Evolutionary conservation across 64 coral and sea anemone genomes (phyloP), one percentile per base, ranked within the genome.

Genomic region (Exaiptasia diaphana): DNA sequence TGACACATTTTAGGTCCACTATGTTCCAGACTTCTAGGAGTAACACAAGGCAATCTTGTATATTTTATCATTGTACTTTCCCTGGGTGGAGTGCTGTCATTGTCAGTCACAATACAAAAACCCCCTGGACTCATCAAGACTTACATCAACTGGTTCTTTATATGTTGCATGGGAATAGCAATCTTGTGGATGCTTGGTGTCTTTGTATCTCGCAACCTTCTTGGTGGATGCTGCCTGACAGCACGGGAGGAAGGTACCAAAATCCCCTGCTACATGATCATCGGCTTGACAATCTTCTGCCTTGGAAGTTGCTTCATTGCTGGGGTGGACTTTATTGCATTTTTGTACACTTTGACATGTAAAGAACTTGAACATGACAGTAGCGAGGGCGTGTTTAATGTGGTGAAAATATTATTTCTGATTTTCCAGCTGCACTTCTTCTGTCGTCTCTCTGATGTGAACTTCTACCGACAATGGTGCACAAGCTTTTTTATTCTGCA

Each of bases 271-370:
- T 73, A 73, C 45, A 17, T 73, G 69, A 73, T 73, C 3, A 45
- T 73, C 38, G 69, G 69, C 20, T 18, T 73, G 10, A 73, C 69
- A 2, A 42, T 73, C 28, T 37, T 73, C 4, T 49, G 38, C 69
- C 28, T 73, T 45, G 69, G 69, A 73, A 73, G 69, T 6, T 43
- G 18, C 26, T 73, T 73, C 69, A 42, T 73, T 73, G 13, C 69
- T 73, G 38, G 23, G 0, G 69, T 49, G 44, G 44, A 49, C 6
- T 3, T 32, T 17, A 23, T 73, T 5, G 30, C 69, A 15, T 73
- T 46, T 30, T 73, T 41, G 38, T 26, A 48, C n/a, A n/a, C 34
- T n/a, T n/a, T n/a, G n/a, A n/a, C n/a, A n/a, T n/a, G n/a, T n/a
- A 28, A 48, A 0, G 27, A 45, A 27, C 9, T 49, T 22, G n/a